These are phyloP conservation scores for Botia almorhae DNA, from an alignment of 2,797 vertebrate species.

Conservation along the genomic window DNA sequence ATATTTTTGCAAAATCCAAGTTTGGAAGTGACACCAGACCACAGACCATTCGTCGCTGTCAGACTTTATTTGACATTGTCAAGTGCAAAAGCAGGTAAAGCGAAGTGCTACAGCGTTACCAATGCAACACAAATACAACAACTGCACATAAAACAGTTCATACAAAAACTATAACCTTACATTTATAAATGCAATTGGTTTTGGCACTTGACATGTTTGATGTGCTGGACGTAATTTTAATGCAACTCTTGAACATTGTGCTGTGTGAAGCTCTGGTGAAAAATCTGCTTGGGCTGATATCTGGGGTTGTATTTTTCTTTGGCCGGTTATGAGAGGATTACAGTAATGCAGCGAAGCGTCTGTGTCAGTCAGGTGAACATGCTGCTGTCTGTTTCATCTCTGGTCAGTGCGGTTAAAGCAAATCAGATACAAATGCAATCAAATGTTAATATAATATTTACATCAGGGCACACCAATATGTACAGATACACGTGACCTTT, in stretches of 20 bases:
- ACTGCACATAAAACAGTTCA: slow-evolving; percentile 15
- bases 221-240: no score
- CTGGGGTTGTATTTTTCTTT: neutral
- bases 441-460: slow-evolving; percentile 64
- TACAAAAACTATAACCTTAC: slow-evolving; percentile 5
- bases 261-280: slow-evolving; percentile 12
- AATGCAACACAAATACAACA: slow-evolving; percentile 60
- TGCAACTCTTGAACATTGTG: neutral
- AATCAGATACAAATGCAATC: slow-evolving; percentile 12
- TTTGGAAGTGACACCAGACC: no score
- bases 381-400: neutral
- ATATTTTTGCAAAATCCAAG: no score
- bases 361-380: neutral
- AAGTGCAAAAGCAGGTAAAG: slow-evolving; percentile 81
- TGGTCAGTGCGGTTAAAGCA: slow-evolving; percentile 44
- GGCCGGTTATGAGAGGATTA: neutral
- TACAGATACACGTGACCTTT: slow-evolving; percentile 55
- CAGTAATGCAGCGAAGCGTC: slow-evolving; percentile 2
- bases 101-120: slow-evolving; percentile 74
- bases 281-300: neutral
- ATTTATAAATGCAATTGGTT: slow-evolving; percentile 33
- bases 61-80: slow-evolving; percentile 87
- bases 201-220: slow-evolving; percentile 22
- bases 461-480: slow-evolving; percentile 74
- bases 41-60: slow-evolving; percentile 71